Conservation (phyloP, 2,888 invertebrate species). For the Terebella lapidaria region DNA sequence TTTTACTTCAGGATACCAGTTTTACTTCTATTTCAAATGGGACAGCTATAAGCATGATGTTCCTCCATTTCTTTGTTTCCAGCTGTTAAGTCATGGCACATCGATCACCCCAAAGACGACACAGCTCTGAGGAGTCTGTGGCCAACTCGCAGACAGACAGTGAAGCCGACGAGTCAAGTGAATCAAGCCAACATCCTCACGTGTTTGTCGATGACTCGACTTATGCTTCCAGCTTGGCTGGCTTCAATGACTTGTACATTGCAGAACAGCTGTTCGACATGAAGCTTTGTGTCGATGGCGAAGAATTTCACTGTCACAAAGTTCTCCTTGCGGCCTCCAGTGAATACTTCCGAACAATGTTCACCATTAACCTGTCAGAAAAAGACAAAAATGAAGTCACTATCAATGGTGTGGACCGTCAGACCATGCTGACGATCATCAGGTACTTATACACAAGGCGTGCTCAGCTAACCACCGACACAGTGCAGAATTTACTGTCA, state of each 20-base stretch:
- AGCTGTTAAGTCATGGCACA: too few relatives aligned
- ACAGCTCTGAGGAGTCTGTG: too few relatives aligned
- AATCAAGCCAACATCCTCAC: too few relatives aligned
- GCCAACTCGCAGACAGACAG: too few relatives aligned
- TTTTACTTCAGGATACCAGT: too few relatives aligned
- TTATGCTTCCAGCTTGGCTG: constrained; percentile 8
- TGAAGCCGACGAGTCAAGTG: too few relatives aligned
- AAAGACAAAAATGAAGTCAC: constrained; percentile 56
- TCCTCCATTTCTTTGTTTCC: too few relatives aligned
- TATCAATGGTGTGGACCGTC: constrained; percentile 71
- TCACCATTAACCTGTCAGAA: constrained; percentile 19
- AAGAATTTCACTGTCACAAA: constrained; percentile 36
- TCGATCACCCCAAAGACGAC: too few relatives aligned
- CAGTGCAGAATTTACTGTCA: constrained; percentile 68
- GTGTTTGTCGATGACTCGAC: constrained; percentile 10
- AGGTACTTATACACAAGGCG: constrained; percentile 79
- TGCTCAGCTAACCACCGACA: constrained; percentile 69
- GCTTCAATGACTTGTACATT: constrained; percentile 17
- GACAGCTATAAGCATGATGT: too few relatives aligned
- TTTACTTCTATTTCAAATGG: too few relatives aligned
- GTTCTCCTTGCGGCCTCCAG: constrained; percentile 33
- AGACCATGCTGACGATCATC: constrained; percentile 72
- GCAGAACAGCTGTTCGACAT: constrained; percentile 37
- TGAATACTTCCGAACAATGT: constrained; percentile 23
- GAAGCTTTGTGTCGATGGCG: constrained; percentile 34